Conservation (phyloP, 2,797 vertebrate genomes). For the Chiloscyllium punctatum region DNA sequence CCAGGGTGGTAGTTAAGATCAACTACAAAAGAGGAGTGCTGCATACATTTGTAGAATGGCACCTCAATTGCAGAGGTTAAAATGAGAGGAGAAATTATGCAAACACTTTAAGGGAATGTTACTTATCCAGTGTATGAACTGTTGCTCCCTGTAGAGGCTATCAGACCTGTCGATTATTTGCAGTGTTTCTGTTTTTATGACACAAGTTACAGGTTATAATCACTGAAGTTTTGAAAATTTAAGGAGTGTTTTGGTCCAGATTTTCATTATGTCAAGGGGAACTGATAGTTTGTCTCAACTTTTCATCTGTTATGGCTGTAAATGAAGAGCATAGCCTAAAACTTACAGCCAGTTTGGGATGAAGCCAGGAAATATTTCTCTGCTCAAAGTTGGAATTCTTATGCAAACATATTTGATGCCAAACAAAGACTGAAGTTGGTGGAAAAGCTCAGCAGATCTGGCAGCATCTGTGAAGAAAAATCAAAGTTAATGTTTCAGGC, state of each 20-base stretch:
- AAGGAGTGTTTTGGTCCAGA: background rate
- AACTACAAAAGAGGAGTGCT: background rate
- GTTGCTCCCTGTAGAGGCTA: background rate
- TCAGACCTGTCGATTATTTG: background rate
- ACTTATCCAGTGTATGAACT: background rate
- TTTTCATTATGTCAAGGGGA: background rate
- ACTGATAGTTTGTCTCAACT: background rate
- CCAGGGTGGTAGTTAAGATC: background rate
- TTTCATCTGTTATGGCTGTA: background rate
- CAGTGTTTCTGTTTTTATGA: background rate
- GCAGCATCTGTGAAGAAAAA: too few relatives aligned
- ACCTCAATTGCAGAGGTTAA: background rate
- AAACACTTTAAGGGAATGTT: background rate
- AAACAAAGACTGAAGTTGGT: too few relatives aligned
- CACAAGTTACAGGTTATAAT: background rate
- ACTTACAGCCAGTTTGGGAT: background rate
- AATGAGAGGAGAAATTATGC: background rate
- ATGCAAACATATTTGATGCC: background rate
- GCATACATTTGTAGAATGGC: background rate
- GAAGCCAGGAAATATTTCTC: background rate
- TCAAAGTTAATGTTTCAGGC: too few relatives aligned
- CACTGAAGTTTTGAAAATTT: background rate
- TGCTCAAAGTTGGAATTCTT: background rate
- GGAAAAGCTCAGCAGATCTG: too few relatives aligned
- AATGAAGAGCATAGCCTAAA: background rate